Base-by-base conservation (phyloP, 2,797 vertebrate genomes). In the Lepidocolaptes lacrymiger region DNA sequence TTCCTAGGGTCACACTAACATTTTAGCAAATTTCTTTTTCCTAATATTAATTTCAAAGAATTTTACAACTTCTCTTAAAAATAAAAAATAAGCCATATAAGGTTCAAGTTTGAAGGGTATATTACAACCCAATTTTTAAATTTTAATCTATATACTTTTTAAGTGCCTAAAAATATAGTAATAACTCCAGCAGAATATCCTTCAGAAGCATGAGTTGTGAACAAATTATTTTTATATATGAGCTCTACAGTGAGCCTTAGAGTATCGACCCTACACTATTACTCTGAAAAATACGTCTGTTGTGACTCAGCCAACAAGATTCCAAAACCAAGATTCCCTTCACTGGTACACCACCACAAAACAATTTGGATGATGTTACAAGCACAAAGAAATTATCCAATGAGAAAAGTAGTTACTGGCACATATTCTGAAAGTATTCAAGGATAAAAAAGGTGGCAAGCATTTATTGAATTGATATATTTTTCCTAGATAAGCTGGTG, bases 391-490 rank as follows among this genome's bases (percentile, higher is more conserved):
- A 95, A 88, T 72, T 19, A 83, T 41, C 22, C 36, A 58, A 1
- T 28, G 16, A 84, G 36, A 78, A 64, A 75, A 51, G 13, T 6
- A 74, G 43, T 58, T 58, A 86, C 55, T 27, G 20, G 10, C 23
- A 39, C 11, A 20, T n/a, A 61, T 26, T 85, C 37, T 36, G 43
- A 39, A 78, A 49, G 6, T 41, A 24, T 49, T 46, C 1, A 6
- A 48, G 8, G 16, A 62, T 7, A 58, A 7, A 56, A 71, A 71
- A 77, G 3, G 12, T 27, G 72, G 6, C 4, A 12, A 85, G 28
- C 7, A 19, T 46, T 63, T 67, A 79, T 1, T 41, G 43, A 84
- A 84, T 88, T 0, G 0, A 37, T 7, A 1, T 10, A 21, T 39
- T 74, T 79, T 76, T 73, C 28, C 39, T 32, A 66, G 9, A 20